Percentiles rank a stretch among this genome's conserved stretches.
Conservation (phyloP, 2,888 invertebrate species). For the Crepidodera aurea region DNA sequence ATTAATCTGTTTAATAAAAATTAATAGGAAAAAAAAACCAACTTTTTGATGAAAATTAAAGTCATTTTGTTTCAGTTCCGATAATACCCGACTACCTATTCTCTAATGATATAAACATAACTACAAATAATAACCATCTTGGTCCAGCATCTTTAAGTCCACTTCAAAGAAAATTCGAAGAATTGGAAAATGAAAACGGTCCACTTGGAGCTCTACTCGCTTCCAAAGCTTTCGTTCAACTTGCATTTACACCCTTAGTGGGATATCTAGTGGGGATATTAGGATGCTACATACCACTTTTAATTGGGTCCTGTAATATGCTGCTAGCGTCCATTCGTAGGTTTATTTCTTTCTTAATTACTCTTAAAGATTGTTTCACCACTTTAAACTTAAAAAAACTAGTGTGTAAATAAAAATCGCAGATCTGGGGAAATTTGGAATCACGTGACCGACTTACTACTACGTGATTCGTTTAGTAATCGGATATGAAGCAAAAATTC, state of each 20-base stretch:
- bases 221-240: conserved; percentile 82
- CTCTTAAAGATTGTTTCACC: too few species aligned
- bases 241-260: conserved; percentile 78
- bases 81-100: conserved; percentile 81
- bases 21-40: too few species aligned
- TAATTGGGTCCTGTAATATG: conserved; percentile 74
- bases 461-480: too few species aligned
- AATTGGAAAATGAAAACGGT: conserved; percentile 69
- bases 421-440: too few species aligned
- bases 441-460: too few species aligned
- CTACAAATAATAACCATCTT: conserved; percentile 30
- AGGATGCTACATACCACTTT: conserved; percentile 74
- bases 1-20: too few species aligned
- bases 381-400: too few species aligned
- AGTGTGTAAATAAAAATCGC: too few species aligned
- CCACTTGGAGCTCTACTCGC: conserved; percentile 74
- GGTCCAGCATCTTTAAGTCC: conserved; percentile 57
- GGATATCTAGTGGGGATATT: conserved; percentile 72
- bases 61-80: conserved; percentile 73
- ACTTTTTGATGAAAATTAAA: too few species aligned
- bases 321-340: conserved; percentile 74
- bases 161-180: conserved; percentile 59
- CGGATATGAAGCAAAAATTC: too few species aligned
- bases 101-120: conserved; percentile 62
- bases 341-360: conserved; percentile 51